Evolutionary conservation across 2,113 vertebrate species (phyloP).

Genomic region (Paratilapia polleni): DNA sequence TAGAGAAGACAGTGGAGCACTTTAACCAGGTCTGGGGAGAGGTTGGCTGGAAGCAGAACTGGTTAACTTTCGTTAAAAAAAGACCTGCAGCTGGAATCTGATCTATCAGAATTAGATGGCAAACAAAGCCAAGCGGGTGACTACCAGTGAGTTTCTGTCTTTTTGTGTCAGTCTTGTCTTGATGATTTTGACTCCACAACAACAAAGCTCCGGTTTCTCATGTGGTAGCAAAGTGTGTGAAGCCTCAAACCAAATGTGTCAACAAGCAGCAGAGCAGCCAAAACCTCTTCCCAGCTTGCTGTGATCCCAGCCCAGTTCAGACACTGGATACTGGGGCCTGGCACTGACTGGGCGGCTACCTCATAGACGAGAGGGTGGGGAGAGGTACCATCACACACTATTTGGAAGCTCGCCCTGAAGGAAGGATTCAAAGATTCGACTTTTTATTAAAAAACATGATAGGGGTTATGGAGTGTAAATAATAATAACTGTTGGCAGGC

Average conservation of each 20-base stretch:
- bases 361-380: constrained; percentile 35
- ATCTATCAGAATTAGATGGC: background rate
- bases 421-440: constrained; percentile 46
- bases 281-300: constrained; percentile 37
- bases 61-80: background rate
- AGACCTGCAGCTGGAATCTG: background rate
- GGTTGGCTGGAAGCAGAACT: no score
- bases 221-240: background rate
- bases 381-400: constrained; percentile 48
- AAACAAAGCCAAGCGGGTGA: background rate
- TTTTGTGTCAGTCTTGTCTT: background rate
- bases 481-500: constrained; percentile 7
- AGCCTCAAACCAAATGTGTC: constrained; percentile 56
- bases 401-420: constrained; percentile 57
- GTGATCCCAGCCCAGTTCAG: constrained; percentile 60
- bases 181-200: background rate
- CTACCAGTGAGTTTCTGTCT: background rate
- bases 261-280: constrained; percentile 44
- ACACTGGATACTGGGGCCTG: constrained; percentile 60
- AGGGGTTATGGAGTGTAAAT: constrained; percentile 23
- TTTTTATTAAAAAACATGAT: constrained; percentile 41
- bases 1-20: fast-evolving
- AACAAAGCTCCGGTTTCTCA: constrained; percentile 37
- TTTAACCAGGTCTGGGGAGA: background rate
- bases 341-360: constrained; percentile 45